Evolutionary conservation across 2,113 vertebrate species (phyloP), one percentile per base, ranked within the genome.

Genomic region (Ursus arctos): DNA sequence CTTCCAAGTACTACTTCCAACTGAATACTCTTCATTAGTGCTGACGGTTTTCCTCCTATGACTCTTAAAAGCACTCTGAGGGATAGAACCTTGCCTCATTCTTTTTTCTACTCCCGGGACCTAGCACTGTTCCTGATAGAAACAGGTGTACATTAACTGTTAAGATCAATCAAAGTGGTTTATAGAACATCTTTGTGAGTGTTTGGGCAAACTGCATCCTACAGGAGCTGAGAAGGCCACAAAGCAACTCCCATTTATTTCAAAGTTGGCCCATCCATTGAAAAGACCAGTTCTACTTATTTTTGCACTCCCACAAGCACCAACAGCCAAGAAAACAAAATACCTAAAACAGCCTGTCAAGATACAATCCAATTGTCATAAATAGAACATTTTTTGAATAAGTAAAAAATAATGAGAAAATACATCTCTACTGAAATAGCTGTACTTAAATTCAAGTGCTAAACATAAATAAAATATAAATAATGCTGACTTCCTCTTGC

Each of bases 381-480:
- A 76, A 57, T 53, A 72, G 47, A 15, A 14, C 53, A 82, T 67
- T 67, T 67, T 74, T 28, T 43, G 82, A 88, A 43, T 36, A 83
- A 94, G 88, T 83, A 76, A 82, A 90, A 87, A 82, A 65, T 87
- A 53, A 80, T 61, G 47, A 94, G 69, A 65, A 88, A 91, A 61
- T 67, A 57, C 22, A 55, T 85, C 18, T 77, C 40, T 65, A 79
- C 26, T 74, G 14, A 87, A 91, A 94, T 80, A 55, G 40, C 14
- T 49, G 28, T 84, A 65, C 16, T 79, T 96, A 91, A 55, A 76
- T 61, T 88, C 36, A 65, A 94, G 49, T 22, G 12, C 43, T 82
- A 80, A 79, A 74, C 19, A 88, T 91, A 90, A 72, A 95, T 51
- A 94, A 92, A 95, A 87, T 61, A 67, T 40, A 74, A 84, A 88